Conservation (phyloP, 64 coral and sea anemone genomes). For the Actinia equina region DNA sequence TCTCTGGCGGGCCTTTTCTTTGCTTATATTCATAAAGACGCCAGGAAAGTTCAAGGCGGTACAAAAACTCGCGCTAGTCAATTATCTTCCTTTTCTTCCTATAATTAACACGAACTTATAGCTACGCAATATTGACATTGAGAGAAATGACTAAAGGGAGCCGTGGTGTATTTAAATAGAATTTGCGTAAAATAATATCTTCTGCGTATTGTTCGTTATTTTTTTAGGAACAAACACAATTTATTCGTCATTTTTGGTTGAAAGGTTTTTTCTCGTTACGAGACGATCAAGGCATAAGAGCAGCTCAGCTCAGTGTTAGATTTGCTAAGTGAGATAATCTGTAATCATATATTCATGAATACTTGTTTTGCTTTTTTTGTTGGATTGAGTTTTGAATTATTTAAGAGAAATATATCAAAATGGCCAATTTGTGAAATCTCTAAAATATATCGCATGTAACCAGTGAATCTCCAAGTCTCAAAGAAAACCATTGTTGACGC, state of each 20-base stretch:
- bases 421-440: not conserved
- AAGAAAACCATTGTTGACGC: not conserved
- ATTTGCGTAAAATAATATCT: constrained; percentile 6
- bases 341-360: not conserved
- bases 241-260: not conserved
- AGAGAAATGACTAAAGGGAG: not conserved
- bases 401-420: not conserved
- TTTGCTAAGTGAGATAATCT: not conserved
- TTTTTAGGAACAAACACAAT: constrained; percentile 13
- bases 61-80: not conserved
- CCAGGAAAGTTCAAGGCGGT: constrained; percentile 4
- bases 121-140: constrained; percentile 7
- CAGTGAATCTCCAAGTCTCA: not conserved
- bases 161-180: constrained; percentile 2
- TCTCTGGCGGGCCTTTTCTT: not conserved
- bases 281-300: not conserved
- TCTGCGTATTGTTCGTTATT: not conserved
- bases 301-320: not conserved
- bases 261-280: not conserved
- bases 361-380: not conserved
- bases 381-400: not conserved
- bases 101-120: constrained; percentile 27
- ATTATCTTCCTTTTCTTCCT: constrained; percentile 14
- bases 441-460: not conserved
- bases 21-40: not conserved